Conservation (phyloP, 2,113 vertebrate genomes). For the Semicossyphus pulcher region DNA sequence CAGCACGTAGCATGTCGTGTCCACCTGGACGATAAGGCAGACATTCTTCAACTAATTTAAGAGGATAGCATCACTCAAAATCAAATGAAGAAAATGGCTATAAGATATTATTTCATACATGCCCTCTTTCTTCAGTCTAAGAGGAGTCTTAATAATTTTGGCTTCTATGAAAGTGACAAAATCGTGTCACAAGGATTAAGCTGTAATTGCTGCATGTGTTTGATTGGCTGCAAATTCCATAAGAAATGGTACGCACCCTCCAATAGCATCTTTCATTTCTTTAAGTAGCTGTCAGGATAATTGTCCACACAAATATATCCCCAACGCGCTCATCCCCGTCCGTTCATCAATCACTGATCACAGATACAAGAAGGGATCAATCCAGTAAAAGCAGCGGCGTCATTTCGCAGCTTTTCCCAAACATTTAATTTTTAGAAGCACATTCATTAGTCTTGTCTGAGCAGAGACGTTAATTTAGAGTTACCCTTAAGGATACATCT, state of each 20-base stretch:
- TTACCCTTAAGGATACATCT: neutral
- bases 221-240: constrained; percentile 22
- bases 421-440: neutral
- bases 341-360: constrained; percentile 38
- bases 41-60: constrained; percentile 69
- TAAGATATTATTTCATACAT: constrained; percentile 50
- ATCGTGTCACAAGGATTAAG: neutral
- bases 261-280: constrained; percentile 35
- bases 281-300: constrained; percentile 42
- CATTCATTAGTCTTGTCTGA: no score
- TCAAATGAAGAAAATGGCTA: constrained; percentile 56
- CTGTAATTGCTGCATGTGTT: neutral
- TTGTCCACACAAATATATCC: constrained; percentile 6
- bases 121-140: constrained; percentile 17
- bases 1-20: constrained; percentile 57
- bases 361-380: constrained; percentile 3
- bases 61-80: constrained; percentile 58
- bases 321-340: constrained; percentile 8
- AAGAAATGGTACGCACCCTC: neutral
- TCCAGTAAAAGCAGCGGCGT: neutral
- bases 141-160: neutral
- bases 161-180: neutral
- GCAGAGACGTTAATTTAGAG: neutral
- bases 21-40: constrained; percentile 70
- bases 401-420: constrained; percentile 1